phyloP scores from a whole-genome alignment of 2,113 vertebrate genomes.

The Brevimyrus niger region DNA sequence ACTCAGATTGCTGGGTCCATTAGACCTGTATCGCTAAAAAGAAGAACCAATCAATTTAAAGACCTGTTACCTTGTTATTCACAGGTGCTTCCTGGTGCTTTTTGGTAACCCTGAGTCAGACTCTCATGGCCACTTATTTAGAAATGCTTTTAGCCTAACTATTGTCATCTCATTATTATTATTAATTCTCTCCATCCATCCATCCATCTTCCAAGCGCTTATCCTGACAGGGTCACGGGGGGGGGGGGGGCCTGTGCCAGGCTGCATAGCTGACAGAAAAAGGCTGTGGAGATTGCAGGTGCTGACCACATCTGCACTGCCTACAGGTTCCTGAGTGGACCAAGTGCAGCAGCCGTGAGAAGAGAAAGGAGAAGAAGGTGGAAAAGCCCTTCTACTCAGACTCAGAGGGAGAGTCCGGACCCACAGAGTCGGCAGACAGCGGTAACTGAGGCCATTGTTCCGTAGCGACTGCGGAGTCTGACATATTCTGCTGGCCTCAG shows the following conservation, averaged over 20 bases:
- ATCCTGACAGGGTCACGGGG: background rate
- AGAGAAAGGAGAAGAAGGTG: conserved; percentile 93
- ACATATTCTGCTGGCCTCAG: background rate
- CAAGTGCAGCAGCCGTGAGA: conserved; percentile 89
- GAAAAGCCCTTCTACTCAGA: conserved; percentile 98
- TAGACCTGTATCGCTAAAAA: background rate
- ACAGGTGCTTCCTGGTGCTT: background rate
- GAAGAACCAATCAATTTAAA: background rate
- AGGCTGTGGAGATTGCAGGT: background rate
- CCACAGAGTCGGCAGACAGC: conserved; percentile 90
- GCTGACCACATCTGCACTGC: conserved; percentile 14
- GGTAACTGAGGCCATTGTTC: conserved; percentile 57
- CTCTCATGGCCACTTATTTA: conserved; percentile 52
- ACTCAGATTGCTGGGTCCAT: background rate
- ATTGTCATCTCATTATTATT: conserved; percentile 32
- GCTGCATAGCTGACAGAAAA: background rate
- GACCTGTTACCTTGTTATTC: background rate
- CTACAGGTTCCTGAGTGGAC: conserved; percentile 94
- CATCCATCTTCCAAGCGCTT: background rate
- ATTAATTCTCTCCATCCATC: background rate
- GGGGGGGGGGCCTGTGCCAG: background rate
- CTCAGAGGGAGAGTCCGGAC: conserved; percentile 88
- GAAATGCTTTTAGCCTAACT: conserved; percentile 30
- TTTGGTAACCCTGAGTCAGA: conserved; percentile 41
- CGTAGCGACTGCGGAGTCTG: background rate